phyloP scores from a whole-genome alignment of 1,140 invertebrate species.

The Rhynchophorus ferrugineus region DNA sequence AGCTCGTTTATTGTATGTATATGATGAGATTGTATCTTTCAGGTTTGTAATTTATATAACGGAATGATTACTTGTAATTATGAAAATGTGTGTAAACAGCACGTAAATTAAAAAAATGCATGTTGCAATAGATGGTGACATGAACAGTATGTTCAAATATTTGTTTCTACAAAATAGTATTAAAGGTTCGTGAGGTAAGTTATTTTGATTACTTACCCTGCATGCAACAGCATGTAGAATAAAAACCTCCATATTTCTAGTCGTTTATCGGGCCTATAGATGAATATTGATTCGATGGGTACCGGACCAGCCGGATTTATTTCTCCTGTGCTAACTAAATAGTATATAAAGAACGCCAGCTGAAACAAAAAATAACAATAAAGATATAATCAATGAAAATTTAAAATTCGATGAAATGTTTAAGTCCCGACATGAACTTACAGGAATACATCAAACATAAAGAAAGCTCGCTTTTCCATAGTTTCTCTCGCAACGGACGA shows the following conservation, averaged over 20 bases:
- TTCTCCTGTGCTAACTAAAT: conserved; percentile 71
- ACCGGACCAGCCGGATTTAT: conserved; percentile 82
- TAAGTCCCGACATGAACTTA: background rate
- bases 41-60: too few species aligned
- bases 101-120: too few species aligned
- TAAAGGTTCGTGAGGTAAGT: too few species aligned
- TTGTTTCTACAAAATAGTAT: too few species aligned
- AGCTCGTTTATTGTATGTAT: too few species aligned
- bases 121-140: too few species aligned
- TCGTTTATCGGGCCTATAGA: conserved; percentile 87
- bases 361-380: conserved; percentile 47
- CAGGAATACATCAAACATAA: background rate
- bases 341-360: conserved; percentile 89
- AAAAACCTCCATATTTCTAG: conserved; percentile 90
- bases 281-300: conserved; percentile 86
- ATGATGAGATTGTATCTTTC: too few species aligned
- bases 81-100: too few species aligned
- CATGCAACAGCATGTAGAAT: conserved; percentile 92
- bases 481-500: background rate
- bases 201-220: conserved; percentile 77
- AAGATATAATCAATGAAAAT: background rate
- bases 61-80: too few species aligned
- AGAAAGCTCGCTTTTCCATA: background rate
- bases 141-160: too few species aligned
- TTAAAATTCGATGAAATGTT: background rate